These are phyloP conservation scores for Callipepla squamata DNA, from an alignment of 2,113 vertebrate genomes.

Conservation along the genomic window DNA sequence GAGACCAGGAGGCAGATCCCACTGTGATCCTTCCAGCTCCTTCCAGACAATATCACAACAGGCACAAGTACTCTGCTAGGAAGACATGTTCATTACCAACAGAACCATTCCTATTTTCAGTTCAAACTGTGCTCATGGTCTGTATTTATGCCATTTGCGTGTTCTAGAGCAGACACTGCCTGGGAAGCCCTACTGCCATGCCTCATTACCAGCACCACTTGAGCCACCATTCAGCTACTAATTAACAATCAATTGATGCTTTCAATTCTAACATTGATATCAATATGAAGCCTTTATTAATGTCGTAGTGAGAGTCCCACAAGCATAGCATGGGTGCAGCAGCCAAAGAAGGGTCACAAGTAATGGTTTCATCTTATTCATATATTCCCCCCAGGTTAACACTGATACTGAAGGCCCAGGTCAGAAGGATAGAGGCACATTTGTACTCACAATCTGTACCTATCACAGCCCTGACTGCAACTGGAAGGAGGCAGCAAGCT, in stretches of 20 bases:
- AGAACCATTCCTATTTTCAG: neutral
- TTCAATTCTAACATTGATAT: conserved; percentile 30
- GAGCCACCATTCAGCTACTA: neutral
- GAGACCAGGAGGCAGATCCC: neutral
- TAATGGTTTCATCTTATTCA: neutral
- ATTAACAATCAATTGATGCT: conserved; percentile 46
- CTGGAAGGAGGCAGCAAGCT: neutral
- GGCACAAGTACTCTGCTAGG: neutral
- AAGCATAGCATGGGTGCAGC: fast-evolving
- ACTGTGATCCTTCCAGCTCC: neutral
- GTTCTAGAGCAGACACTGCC: neutral
- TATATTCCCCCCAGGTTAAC: neutral
- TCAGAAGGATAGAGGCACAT: neutral
- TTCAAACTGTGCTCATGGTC: neutral
- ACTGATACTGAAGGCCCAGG: neutral
- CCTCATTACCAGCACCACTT: neutral
- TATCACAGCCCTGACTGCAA: neutral
- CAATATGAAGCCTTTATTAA: conserved; percentile 23
- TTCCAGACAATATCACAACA: neutral
- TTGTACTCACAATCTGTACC: neutral
- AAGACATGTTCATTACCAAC: neutral
- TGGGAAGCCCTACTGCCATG: neutral
- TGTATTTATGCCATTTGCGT: neutral
- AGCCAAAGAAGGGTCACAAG: neutral
- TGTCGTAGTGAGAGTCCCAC: neutral